Conservation (phyloP, 2,888 invertebrate species). For the Limnephilus marmoratus region DNA sequence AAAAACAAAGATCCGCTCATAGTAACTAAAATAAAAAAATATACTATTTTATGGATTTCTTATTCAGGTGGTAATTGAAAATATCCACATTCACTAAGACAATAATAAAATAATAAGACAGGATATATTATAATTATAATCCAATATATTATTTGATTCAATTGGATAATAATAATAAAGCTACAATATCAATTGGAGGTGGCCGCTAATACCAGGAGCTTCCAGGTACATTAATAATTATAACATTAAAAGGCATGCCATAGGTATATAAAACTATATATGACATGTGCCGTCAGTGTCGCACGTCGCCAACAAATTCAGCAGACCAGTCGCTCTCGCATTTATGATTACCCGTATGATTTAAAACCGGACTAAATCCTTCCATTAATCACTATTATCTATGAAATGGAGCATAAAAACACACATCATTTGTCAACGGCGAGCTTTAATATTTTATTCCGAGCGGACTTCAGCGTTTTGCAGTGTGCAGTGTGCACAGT, state of each 20-base stretch:
- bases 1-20: too few relatives aligned
- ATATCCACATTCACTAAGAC: too few relatives aligned
- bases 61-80: too few relatives aligned
- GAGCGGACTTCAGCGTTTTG: conserved; percentile 33
- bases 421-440: conserved; percentile 62
- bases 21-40: too few relatives aligned
- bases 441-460: conserved; percentile 57
- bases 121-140: too few relatives aligned
- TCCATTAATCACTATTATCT: conserved; percentile 64
- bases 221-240: background rate
- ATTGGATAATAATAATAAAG: too few relatives aligned
- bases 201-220: background rate
- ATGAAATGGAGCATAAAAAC: conserved; percentile 62
- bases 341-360: conserved; percentile 58
- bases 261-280: background rate
- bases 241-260: background rate
- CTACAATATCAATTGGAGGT: background rate
- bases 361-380: conserved; percentile 60
- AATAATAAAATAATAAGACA: too few relatives aligned
- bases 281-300: background rate
- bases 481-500: conserved; percentile 2
- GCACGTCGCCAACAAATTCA: conserved; percentile 1
- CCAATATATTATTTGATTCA: too few relatives aligned
- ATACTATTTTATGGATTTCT: too few relatives aligned
- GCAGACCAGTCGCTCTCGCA: conserved; percentile 40